Evolutionary conservation across 53 echinoderm and acorn worm genomes (phyloP), one percentile per base, ranked within the genome.

Genomic region (Pentamera pediparva): DNA sequence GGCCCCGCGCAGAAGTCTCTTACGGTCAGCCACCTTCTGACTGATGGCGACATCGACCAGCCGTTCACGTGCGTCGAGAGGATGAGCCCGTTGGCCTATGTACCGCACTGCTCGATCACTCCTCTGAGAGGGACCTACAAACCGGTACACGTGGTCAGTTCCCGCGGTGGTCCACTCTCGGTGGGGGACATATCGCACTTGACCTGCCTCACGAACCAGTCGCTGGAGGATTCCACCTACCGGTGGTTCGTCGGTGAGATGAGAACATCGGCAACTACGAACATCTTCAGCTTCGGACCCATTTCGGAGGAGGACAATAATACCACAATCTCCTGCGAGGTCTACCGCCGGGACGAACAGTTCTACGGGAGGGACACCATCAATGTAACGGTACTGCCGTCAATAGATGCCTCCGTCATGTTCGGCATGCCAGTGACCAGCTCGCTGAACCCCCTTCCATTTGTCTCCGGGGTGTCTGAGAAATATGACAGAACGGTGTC

Each of bases 31-130:
- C 26, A 24, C 5, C 2, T 67, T 25, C 47, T 67, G 13, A 67
- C 67, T 5, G 67, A 67, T 15, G 67, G 45, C 13, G 67, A 67
- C 28, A 43, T 30, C 45, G 67, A 67, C 6, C 67, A 67, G 45
- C 67, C 67, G 40, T 67, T 67, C n/a, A 67, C 67, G 8, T 67
- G 67, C 29, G 41, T 67, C 20, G 67, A 67, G 13, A 47, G 25
- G 6, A 38, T 67, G 67, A 67, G 67, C 30, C 67, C 67, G 3
- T 13, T 67, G 12, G 12, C 43, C 10, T 67, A 67, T 24, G 45
- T 39, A 3, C 67, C 67, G 26, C 30, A 47, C 25, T 67, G 67
- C 17, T 67, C 30, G 10, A 67, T 67, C 15, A 67, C 29, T 43
- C 67, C 67, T 40, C 17, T 67, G 45, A 41, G 67, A 29, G 26